Base-by-base conservation (phyloP, 2,888 invertebrate species). In the Phrixothrix hirtus region DNA sequence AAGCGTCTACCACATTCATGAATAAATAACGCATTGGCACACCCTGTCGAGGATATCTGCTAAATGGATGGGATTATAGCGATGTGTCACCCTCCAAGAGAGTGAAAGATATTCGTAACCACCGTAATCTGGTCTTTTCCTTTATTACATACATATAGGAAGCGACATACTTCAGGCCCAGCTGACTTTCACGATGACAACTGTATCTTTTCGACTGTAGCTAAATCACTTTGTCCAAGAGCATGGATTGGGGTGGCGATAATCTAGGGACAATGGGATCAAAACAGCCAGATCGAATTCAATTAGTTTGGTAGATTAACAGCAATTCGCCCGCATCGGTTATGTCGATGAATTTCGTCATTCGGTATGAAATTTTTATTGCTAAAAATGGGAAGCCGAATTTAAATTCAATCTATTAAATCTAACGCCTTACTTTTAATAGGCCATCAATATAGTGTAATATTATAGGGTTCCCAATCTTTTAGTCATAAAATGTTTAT, bases 31-130 rank as follows among this genome's bases (percentile, higher is more conserved):
- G 62, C 61, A 65, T 66, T 66, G 62, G 50, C 56, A 57, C 56
- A 55, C 45, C 55, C 50, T 50, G 63, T 53, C 60, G 61, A 64
- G 55, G 66, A 69, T 68, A 73, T 72, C 70, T 70, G 66, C 64
- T 68, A 74, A 73, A 74, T 74, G 74, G 73, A 72, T 70, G 56
- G 74, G 73, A 74, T 74, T 74, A 74, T 67, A 58, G 68, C 68
- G 46, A 47, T 54, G 60, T 68, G 69, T 69, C 69, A 69, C 71
- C 70, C 69, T 55, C 55, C 44, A 26, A 30, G 56, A 55, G 15
- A 48, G 16, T 17, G 37, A 42, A 39, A 47, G 42, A 51, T 34
- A 37, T 38, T 32, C 21, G 27, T 38, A 46, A 34, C 39, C 44
- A 13, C 38, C 27, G 17, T 45, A 44, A 45, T 39, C 44, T 45